Base-by-base conservation (phyloP, 2,888 invertebrate species). In the Xanthia togata region DNA sequence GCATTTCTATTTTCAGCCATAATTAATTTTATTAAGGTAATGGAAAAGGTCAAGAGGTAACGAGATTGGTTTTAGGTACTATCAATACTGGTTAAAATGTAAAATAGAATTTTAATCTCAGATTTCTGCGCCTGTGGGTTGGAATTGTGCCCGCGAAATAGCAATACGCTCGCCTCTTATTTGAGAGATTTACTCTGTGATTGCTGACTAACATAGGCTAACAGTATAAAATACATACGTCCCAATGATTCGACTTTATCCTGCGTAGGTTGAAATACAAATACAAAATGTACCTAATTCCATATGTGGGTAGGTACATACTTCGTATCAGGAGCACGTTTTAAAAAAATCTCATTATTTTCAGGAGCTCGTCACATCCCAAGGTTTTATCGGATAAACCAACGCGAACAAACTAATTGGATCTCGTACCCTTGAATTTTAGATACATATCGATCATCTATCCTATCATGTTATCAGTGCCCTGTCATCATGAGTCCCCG, bases 1-100 rank as follows among this genome's bases (percentile, higher is more conserved):
- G 44, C 31, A 59, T 14, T 38, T 78, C 57, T 84, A 81, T 87
- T 79, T 82, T 76, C 55, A 75, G 47, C 12, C 8, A 23, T 31
- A 14, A 53, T 72, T 63, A 75, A 76, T 68, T 68, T 68, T n/a
- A 35, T 64, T 78, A 70, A 23, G 35, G 44, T 73, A 50, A 73
- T 38, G 67, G 23, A 70, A 70, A 72, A 74, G 69, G 68, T 69
- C 68, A 41, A n/a, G 9, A 69, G 69, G 35, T 72, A 63, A 68
- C 38, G 63, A 38, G 60, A 70, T 79, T 23, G 31, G 31, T 59
- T 65, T 67, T 63, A 44, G 44, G 50, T 50, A 5, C 23, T 38
- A 20, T 3, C 23, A 57, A 50, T 65, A 23, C 17, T 59, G 26
- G 11, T 31, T 50, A 38, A 73, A 44, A 53, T 50, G 6, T 20